Evolutionary conservation across 2,888 invertebrate genomes (phyloP).

Genomic region (Leptinotarsa peninsularis): DNA sequence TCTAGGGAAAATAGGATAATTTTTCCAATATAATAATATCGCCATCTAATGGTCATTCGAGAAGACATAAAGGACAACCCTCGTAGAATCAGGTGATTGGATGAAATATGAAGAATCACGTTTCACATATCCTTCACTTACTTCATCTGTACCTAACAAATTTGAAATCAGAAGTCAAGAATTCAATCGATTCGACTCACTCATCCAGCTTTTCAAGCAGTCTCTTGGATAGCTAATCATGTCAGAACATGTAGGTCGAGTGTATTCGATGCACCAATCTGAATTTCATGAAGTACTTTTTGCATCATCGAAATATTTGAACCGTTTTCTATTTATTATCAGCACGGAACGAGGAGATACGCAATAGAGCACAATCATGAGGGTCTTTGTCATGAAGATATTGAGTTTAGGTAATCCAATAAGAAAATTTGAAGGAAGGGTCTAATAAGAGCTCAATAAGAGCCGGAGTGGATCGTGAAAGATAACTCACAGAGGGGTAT

Average conservation of each 20-base stretch:
- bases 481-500: slow-evolving; percentile 47
- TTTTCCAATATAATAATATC: too few species aligned
- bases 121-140: neutral
- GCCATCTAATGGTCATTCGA: too few species aligned
- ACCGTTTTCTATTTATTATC: slow-evolving; percentile 11
- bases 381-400: slow-evolving; percentile 41
- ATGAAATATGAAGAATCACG: neutral
- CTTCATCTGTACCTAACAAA: neutral
- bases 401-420: slow-evolving; percentile 52
- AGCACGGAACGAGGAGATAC: slow-evolving; percentile 6
- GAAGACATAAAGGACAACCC: too few species aligned
- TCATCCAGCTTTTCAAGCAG: neutral
- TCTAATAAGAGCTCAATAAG: slow-evolving; percentile 47
- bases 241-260: neutral
- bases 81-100: neutral
- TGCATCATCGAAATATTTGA: slow-evolving; percentile 6
- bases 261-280: slow-evolving; percentile 8
- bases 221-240: neutral
- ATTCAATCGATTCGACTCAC: neutral
- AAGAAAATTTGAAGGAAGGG: slow-evolving; percentile 44
- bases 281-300: slow-evolving; percentile 1
- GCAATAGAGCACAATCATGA: slow-evolving; percentile 30
- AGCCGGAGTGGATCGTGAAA: slow-evolving; percentile 48
- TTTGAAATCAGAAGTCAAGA: neutral
- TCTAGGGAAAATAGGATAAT: too few species aligned